These are phyloP conservation scores for Epizoanthus ramosus DNA, from an alignment of 92 coral and sea anemone species.

Conservation along the genomic window DNA sequence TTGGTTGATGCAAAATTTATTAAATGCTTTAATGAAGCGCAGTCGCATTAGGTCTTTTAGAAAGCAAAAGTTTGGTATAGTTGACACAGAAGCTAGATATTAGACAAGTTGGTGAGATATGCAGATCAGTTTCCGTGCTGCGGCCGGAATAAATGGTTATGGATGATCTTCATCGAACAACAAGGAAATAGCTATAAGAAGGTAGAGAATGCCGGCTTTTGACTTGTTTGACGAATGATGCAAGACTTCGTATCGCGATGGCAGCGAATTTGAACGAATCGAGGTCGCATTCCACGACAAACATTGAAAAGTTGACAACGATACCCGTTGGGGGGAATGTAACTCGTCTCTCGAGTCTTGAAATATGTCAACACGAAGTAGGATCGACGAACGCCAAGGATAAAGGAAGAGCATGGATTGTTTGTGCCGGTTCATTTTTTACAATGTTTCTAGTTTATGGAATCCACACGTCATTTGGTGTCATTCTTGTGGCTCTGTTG, in stretches of 20 bases:
- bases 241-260: neutral
- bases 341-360: slow-evolving; percentile 62
- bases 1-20: neutral
- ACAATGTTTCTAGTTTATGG: slow-evolving; percentile 87
- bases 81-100: neutral
- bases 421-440: slow-evolving; percentile 79
- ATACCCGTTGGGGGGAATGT: slow-evolving; percentile 85
- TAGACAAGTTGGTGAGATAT: neutral
- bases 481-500: slow-evolving; percentile 69
- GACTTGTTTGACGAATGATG: neutral
- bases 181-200: neutral
- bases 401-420: slow-evolving; percentile 81
- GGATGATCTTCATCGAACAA: neutral
- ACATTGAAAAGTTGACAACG: slow-evolving; percentile 72
- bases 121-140: neutral
- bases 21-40: neutral
- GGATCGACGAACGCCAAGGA: slow-evolving; percentile 41
- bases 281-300: slow-evolving; percentile 60
- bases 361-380: slow-evolving; percentile 53
- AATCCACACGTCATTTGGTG: slow-evolving; percentile 87
- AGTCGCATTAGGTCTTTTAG: slow-evolving; percentile 13
- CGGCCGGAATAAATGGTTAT: neutral
- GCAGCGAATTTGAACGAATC: slow-evolving; percentile 29
- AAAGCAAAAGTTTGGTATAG: slow-evolving; percentile 1
- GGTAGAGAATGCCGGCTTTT: neutral